phyloP scores from a whole-genome alignment of 2,888 invertebrate species.

The Diarsia rubi region DNA sequence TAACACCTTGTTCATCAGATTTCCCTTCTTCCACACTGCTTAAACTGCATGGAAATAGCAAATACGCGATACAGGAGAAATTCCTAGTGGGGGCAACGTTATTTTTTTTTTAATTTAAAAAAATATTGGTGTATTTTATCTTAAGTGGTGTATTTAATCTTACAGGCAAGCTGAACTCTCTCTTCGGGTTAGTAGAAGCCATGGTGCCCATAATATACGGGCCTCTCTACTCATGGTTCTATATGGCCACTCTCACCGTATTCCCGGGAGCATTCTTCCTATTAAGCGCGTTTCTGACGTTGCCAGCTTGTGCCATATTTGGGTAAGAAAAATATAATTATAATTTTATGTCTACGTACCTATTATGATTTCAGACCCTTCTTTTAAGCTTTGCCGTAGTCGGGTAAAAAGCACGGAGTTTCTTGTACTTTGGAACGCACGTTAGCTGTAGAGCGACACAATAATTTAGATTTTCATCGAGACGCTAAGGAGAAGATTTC shows the following conservation, averaged over 20 bases:
- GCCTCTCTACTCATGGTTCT: slow-evolving; percentile 33
- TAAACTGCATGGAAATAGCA: not conserved
- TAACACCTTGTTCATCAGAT: not conserved
- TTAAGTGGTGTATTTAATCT: not conserved
- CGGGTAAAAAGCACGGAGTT: no score
- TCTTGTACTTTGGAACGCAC: no score
- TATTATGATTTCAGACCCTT: no score
- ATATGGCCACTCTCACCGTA: slow-evolving; percentile 34
- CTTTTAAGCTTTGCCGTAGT: no score
- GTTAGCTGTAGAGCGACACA: no score
- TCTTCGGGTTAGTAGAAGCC: slow-evolving; percentile 38
- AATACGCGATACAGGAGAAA: no score
- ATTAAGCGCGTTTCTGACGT: slow-evolving; percentile 37
- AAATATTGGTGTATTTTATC: no score
- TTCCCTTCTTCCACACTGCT: not conserved
- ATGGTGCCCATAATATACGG: slow-evolving; percentile 36
- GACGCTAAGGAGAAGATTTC: no score
- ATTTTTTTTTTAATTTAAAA: no score
- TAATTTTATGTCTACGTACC: not conserved
- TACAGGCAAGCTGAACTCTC: slow-evolving; percentile 41
- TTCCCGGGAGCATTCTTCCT: slow-evolving; percentile 30
- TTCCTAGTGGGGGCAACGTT: no score
- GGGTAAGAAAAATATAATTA: slow-evolving; percentile 20
- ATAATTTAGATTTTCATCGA: no score
- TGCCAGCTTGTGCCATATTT: slow-evolving; percentile 41